Evolutionary conservation across 2,888 invertebrate species (phyloP), one percentile per base, ranked within the genome.

Genomic region (Petrolisthes cinctipes): DNA sequence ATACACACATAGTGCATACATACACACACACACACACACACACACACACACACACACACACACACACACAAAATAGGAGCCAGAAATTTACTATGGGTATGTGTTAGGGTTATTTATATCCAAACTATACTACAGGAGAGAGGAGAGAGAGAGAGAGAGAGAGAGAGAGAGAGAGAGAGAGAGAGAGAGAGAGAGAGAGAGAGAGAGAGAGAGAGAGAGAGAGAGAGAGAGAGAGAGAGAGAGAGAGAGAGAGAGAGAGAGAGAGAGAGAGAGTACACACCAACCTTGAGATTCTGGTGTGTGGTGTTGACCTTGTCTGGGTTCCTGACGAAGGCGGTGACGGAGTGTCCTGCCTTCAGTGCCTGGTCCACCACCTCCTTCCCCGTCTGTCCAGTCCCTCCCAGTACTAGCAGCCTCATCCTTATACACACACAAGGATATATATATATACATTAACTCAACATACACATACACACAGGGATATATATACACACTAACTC

Each of bases 371-470:
- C 83, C 17, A 91, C 37, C 79, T 90, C 83, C 53, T 66, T 54
- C 9, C 91, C 91, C 2, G 91, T 91, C 83, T 86, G 80, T 4
- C 91, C 91, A 11, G 90, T 91, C 11, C 91, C 91, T 54, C 91
- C 91, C 37, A 91, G 83, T 37, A 91, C 84, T 5, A 82, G 89
- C 11, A 91, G 20, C 66, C 85, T 87, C 91, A 90, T 91, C 66
- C 37, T 37, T 37, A 37, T 37, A 37, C 2, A 37, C 37, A 37
- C 37, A 37, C 37, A 37, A n/a, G n/a, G n/a, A n/a, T n/a, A n/a
- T n/a, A 37, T 37, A 37, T 37, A 37, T 37, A 37, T 2, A 37
- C 37, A 37, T 37, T 37, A 37, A 37, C 37, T 37, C 37, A 37
- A 37, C 37, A 37, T 2, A 37, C 37, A 37, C 37, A 37, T 2